Base-by-base conservation (phyloP, 2,113 vertebrate species). In the Pelmatolapia mariae region DNA sequence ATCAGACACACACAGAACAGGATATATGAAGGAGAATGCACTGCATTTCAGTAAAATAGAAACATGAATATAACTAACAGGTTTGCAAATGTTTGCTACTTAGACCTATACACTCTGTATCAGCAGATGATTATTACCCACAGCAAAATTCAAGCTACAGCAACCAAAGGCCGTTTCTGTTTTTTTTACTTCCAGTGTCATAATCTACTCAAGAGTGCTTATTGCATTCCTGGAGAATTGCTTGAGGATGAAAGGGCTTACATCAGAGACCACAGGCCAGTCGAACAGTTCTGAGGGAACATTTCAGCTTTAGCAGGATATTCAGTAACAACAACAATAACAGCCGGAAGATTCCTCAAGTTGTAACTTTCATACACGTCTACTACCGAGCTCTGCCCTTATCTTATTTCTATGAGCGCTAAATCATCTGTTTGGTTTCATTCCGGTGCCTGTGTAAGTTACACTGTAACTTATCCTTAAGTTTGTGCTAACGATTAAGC, bases 141-240 rank as follows among this genome's bases (percentile, higher is more conserved):
- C 54, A n/a, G 66, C 59, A 26, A 82, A 89, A 50, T 83, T 54
- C 68, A 68, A 22, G 6, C 54, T 50, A 2, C 57, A 45, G 45
- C 82, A 86, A 52, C 33, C 78, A 63, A 40, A 29, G 59, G 43
- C 54, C 76, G 68, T 79, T 68, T 68, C 31, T 63, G n/a, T n/a
- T 4, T 22, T 66, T 66, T 68, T 22, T 22, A 31, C 13, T 80
- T 29, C 54, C 85, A 88, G 84, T 86, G 54, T 68, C 38, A 76
- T 93, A 92, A 93, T 91, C 94, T 91, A 80, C 92, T 93, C 91
- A 93, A 78, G 47, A 84, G 86, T 22, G 68, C 86, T 93, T 90
- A 92, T 31, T 76, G 59, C 92, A 94, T 93, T 93, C 91, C 90
- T 91, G 43, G 7, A 66, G 52, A 71, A 29, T 83, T 78, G 31